phyloP scores from a whole-genome alignment of 2,113 vertebrate genomes.

The Cacatua alba region DNA sequence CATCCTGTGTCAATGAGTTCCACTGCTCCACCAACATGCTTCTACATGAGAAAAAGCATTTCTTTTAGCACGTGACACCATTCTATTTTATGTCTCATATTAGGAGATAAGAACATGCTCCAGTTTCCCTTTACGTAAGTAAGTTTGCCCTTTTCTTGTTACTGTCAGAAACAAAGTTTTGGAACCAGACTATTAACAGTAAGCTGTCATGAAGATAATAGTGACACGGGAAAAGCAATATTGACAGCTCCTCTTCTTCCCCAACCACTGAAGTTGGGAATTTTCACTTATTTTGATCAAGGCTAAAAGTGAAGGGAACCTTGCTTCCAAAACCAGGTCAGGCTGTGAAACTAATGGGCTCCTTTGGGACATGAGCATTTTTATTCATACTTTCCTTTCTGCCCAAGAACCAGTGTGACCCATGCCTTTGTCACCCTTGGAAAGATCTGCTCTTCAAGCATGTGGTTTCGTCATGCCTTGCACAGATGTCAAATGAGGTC shows the following conservation, averaged over 20 bases:
- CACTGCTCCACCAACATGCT: neutral
- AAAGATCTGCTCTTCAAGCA: neutral
- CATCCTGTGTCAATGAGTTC: neutral
- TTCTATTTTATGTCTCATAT: neutral
- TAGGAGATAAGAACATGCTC: neutral
- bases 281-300: slow-evolving; percentile 51
- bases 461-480: neutral
- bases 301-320: neutral
- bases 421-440: neutral
- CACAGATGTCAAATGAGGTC: slow-evolving; percentile 4
- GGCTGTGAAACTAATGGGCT: slow-evolving; percentile 51
- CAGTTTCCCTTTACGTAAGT: neutral
- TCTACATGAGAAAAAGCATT: neutral
- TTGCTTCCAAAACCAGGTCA: slow-evolving; percentile 49
- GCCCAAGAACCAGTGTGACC: neutral
- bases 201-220: slow-evolving; percentile 2
- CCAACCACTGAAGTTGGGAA: neutral
- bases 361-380: slow-evolving; percentile 22
- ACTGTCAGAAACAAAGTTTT: slow-evolving; percentile 6
- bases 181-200: slow-evolving; percentile 30
- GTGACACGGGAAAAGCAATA: neutral
- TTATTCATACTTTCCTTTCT: neutral
- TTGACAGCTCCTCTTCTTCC: slow-evolving; percentile 34
- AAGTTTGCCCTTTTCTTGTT: neutral
- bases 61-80: neutral